Conservation (phyloP, 2,888 invertebrate species). For the Sisyra nigra region DNA sequence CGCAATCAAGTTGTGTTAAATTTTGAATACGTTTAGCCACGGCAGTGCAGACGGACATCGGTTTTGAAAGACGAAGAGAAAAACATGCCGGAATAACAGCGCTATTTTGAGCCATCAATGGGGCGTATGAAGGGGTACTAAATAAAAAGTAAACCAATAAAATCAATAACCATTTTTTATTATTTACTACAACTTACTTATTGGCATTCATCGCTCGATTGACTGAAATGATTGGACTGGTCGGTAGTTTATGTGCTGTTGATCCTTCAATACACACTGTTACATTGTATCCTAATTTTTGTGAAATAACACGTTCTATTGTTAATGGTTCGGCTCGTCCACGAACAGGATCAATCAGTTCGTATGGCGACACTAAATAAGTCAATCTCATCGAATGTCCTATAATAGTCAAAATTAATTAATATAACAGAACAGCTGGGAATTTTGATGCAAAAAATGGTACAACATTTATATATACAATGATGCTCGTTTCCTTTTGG, state of each 20-base stretch:
- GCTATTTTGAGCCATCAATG: constrained; percentile 69
- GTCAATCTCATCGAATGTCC: constrained; percentile 88
- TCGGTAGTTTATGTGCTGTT: constrained; percentile 67
- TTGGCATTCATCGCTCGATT: constrained; percentile 52
- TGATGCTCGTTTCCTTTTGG: no score
- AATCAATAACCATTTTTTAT: constrained; percentile 14
- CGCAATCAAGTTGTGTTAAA: constrained; percentile 39
- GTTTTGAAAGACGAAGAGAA: constrained; percentile 60
- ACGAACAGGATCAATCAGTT: constrained; percentile 62
- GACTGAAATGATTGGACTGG: constrained; percentile 49
- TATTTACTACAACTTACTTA: constrained; percentile 7
- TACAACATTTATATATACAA: constrained; percentile 1
- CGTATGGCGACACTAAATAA: constrained; percentile 88
- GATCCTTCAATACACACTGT: constrained; percentile 84
- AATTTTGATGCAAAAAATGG: no score
- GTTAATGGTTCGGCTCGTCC: constrained; percentile 58
- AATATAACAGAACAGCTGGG: not conserved
- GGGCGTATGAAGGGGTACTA: constrained; percentile 64
- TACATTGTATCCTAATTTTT: constrained; percentile 68
- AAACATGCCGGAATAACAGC: constrained; percentile 84
- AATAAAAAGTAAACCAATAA: constrained; percentile 17
- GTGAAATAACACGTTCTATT: constrained; percentile 50
- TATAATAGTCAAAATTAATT: constrained; percentile 21
- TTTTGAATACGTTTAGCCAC: constrained; percentile 50
- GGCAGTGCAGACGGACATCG: constrained; percentile 70